These are phyloP conservation scores for Phocoena phocoena DNA, from an alignment of 2,113 vertebrate species.

Conservation along the genomic window DNA sequence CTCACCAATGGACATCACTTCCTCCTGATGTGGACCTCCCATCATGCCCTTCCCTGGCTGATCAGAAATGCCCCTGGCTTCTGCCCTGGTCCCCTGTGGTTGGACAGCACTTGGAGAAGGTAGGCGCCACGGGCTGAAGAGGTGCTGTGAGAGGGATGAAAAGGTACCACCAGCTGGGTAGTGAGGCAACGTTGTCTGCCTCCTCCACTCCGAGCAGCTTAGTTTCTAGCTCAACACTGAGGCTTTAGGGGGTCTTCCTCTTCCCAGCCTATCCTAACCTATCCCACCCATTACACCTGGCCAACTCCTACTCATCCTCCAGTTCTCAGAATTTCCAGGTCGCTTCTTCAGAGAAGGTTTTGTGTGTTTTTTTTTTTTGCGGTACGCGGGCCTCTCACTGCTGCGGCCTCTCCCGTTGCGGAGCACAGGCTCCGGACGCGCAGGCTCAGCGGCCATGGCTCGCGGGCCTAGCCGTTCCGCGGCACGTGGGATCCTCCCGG, in stretches of 20 bases:
- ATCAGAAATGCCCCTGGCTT: neutral
- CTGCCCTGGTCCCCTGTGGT: neutral
- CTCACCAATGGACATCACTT: neutral
- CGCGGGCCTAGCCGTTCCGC: too few relatives aligned
- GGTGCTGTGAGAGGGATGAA: neutral
- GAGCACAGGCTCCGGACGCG: too few relatives aligned
- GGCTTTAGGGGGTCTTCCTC: neutral
- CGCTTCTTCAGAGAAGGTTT: conserved; percentile 23
- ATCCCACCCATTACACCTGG: neutral
- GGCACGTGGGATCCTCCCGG: too few relatives aligned
- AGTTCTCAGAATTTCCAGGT: neutral
- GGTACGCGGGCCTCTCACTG: too few relatives aligned
- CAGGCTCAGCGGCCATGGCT: too few relatives aligned
- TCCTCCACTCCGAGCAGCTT: neutral
- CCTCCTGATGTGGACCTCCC: neutral
- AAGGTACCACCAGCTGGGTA: neutral
- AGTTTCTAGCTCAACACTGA: neutral
- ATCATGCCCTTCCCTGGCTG: neutral
- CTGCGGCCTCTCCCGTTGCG: too few relatives aligned
- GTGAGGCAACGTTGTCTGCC: neutral
- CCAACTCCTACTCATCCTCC: neutral
- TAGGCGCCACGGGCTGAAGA: neutral
- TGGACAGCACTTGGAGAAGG: neutral
- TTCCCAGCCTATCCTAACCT: neutral
- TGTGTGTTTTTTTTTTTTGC: too few relatives aligned